Evolutionary conservation across 2,113 vertebrate genomes (phyloP), one percentile per base, ranked within the genome.

Genomic region (Lanius collurio): DNA sequence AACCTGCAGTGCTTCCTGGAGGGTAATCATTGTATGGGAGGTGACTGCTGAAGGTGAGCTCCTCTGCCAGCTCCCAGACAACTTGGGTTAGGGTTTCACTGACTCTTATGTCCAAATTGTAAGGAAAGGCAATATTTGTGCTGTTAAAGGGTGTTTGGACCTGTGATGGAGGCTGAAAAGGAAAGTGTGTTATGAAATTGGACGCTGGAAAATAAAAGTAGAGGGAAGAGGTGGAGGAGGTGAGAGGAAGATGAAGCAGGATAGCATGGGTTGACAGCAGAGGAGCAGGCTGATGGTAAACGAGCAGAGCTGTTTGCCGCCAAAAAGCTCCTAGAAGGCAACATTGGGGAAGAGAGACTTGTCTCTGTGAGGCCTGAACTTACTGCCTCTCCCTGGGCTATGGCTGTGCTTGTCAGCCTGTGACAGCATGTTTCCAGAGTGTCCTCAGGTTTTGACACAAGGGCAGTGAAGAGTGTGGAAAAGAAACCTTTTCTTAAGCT

Each of bases 21-120:
- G 33, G 11, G 6, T 4, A 3, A 5, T 21, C 1, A 0, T 33
- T 37, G 4, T 35, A 12, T 23, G 55, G 17, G 26, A 35, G 15
- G 63, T n/a, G 57, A 30, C n/a, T 73, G 57, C 30, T n/a, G 30
- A 71, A 83, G n/a, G 26, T 20, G 50, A 74, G 41, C 12, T 62
- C 42, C 23, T 83, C 59, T 78, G 47, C 37, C n/a, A 91, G 31
- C 42, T 70, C 26, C 17, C 37, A 60, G 35, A 57, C 5, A 71
- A 22, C 42, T 33, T 3, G 1, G 19, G 9, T 50, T 33, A 59
- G 42, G 23, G 6, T 84, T 62, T 81, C 55, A 41, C 50, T 33
- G 27, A 30, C 20, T 64, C 17, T 65, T 6, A 8, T 4, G 7
- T 28, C 39, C 42, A 70, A 42, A 55, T 26, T 63, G 28, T 42